Evolutionary conservation across 2,797 vertebrate genomes (phyloP), one percentile per base, ranked within the genome.

Genomic region (Diglossa cyanea): DNA sequence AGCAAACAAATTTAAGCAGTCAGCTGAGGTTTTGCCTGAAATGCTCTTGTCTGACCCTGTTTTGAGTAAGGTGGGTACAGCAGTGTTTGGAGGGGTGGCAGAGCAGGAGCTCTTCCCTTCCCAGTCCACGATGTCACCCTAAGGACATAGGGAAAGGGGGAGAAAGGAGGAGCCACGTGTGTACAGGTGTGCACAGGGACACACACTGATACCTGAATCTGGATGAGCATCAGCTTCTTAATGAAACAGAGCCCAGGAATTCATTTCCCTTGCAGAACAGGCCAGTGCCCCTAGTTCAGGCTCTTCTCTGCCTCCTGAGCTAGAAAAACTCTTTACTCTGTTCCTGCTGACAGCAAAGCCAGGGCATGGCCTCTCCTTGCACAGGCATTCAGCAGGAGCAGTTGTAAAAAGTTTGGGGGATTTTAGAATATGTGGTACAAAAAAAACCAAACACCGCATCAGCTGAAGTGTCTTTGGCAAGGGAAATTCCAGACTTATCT

Each of bases 401-500:
- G 18, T 5, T 72, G 53, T 62, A 61, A 50, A 55, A 80, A 66
- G 13, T 23, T 68, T 7, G 16, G 21, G 37, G 57, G 40, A 37
- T 35, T 85, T 82, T 31, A 65, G 60, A 62, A 15, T 39, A 55
- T 3, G 4, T 35, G 48, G 47, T 39, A 65, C 63, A 77, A 63
- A 85, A 61, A 77, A 63, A 85, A 61, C 3, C 2, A 82, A 76
- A 15, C 78, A 39, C 58, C 45, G 8, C 37, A n/a, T 80, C 94
- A 88, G 61, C 76, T 84, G 60, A 88, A 67, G 68, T 61, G 79
- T 62, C 94, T 88, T 75, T 44, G 33, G 33, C 0, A 0, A 76
- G 55, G n/a, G 47, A 86, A 94, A 96, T 94, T 92, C 95, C 77
- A 24, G 42, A 21, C 86, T 97, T 97, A 96, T 96, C 96, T 80